These are phyloP conservation scores for Athrips mouffetella DNA, from an alignment of 2,888 invertebrate genomes.

Conservation along the genomic window DNA sequence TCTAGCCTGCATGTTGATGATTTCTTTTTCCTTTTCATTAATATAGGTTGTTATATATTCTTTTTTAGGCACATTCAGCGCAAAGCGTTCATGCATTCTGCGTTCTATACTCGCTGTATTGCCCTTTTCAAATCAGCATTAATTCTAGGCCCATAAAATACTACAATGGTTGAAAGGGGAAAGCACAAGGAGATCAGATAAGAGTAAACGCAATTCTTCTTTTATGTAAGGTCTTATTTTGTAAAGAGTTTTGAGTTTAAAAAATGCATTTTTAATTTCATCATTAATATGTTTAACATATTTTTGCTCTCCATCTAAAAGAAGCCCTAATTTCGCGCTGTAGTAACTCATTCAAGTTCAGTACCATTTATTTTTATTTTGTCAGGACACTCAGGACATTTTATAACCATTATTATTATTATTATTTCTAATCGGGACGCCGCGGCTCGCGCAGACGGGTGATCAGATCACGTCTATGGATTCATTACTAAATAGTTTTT, in stretches of 20 bases:
- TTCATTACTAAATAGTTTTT: constrained; percentile 2
- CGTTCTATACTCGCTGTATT: not conserved
- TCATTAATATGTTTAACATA: constrained; percentile 11
- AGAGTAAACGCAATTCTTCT: not conserved
- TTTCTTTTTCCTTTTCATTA: not conserved
- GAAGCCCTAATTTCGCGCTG: constrained; percentile 10
- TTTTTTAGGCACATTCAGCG: not conserved
- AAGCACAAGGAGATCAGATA: constrained; percentile 7
- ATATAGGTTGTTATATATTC: not conserved
- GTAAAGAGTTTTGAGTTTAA: no score
- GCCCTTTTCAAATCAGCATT: not conserved
- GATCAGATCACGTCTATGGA: no score
- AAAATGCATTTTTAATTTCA: no score
- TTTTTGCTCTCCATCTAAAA: constrained; percentile 10
- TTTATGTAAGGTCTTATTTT: constrained; percentile 4
- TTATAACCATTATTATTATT: no score
- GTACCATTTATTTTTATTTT: not conserved
- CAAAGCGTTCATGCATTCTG: not conserved
- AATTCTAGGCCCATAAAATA: not conserved
- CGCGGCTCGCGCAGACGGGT: no score
- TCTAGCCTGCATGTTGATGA: not conserved
- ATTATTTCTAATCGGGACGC: no score
- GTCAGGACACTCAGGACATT: not conserved
- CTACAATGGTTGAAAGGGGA: constrained; percentile 10
- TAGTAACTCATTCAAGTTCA: not conserved